Conservation (phyloP, 2,797 vertebrate genomes). For the Notolepis coatsorum region DNA sequence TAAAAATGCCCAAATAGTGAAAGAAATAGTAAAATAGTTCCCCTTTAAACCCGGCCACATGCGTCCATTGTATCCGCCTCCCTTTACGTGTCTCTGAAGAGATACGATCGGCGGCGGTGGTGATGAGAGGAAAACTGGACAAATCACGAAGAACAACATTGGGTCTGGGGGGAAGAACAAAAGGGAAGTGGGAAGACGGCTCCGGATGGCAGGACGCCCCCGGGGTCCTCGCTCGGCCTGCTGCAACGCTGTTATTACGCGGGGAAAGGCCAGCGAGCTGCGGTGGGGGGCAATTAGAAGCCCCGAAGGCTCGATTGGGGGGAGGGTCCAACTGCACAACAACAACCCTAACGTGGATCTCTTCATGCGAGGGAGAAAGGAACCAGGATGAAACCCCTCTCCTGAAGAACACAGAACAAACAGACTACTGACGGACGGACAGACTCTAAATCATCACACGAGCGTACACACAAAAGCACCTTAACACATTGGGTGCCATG, state of each 20-base stretch:
- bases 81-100: constrained; percentile 47
- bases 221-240: constrained; percentile 40
- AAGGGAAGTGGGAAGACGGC: constrained; percentile 61
- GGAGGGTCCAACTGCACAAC: constrained; percentile 61
- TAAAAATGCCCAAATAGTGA: too few relatives aligned
- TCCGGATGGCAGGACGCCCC: constrained; percentile 70
- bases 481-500: too few relatives aligned
- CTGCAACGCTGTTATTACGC: constrained; percentile 72
- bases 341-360: constrained; percentile 52
- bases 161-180: constrained; percentile 69
- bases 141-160: constrained; percentile 63
- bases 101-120: constrained; percentile 56
- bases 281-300: constrained; percentile 73
- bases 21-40: too few relatives aligned
- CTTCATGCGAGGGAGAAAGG: constrained; percentile 23
- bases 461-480: too few relatives aligned
- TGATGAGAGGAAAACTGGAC: constrained; percentile 41
- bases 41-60: constrained; percentile 3
- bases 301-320: constrained; percentile 63
- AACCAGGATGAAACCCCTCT: too few relatives aligned
- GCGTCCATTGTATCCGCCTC: constrained; percentile 31
- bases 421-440: too few relatives aligned
- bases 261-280: constrained; percentile 70
- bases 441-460: too few relatives aligned
- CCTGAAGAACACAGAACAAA: too few relatives aligned